Conservation (phyloP, 2,888 invertebrate genomes). For the Cheilosia vulpina region DNA sequence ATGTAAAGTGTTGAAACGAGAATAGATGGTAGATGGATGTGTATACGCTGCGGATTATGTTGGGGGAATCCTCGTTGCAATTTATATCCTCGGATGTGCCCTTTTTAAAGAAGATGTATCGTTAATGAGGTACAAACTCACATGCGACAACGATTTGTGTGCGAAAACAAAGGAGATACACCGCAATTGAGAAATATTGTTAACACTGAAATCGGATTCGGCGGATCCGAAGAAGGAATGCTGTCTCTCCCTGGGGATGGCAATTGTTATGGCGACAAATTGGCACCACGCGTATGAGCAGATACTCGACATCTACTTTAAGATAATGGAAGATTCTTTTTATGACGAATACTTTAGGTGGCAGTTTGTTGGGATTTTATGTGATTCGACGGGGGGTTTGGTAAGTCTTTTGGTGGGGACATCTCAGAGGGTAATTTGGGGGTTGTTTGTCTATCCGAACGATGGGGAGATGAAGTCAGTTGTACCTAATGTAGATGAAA, state of each 20-base stretch:
- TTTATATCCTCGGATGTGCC: constrained; percentile 4
- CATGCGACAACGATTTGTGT: constrained; percentile 8
- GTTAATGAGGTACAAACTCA: constrained; percentile 22
- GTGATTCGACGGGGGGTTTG: constrained; percentile 50
- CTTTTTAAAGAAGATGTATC: constrained; percentile 22
- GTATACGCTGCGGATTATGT: constrained; percentile 6
- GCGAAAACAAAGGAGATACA: neutral
- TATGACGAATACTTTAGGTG: constrained; percentile 40
- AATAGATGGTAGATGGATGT: constrained; percentile 4
- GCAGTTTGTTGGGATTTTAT: constrained; percentile 52
- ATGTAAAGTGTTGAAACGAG: constrained; percentile 32
- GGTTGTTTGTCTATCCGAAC: too few relatives aligned
- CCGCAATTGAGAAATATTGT: constrained; percentile 28
- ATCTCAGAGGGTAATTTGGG: too few relatives aligned
- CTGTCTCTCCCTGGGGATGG: neutral
- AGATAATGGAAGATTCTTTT: constrained; percentile 25
- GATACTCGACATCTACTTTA: constrained; percentile 24
- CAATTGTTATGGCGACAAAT: constrained; percentile 59
- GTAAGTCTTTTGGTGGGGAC: constrained; percentile 71
- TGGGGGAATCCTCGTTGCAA: neutral
- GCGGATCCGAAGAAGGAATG: neutral
- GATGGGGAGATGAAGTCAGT: too few relatives aligned
- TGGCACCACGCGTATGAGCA: constrained; percentile 51
- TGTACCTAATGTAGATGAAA: too few relatives aligned
- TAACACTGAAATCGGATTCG: constrained; percentile 52